Percentiles rank a stretch among this genome's conserved stretches.
These are phyloP conservation scores for Trichechus manatus DNA, from an alignment of 2,113 vertebrate species.

Conservation along the genomic window DNA sequence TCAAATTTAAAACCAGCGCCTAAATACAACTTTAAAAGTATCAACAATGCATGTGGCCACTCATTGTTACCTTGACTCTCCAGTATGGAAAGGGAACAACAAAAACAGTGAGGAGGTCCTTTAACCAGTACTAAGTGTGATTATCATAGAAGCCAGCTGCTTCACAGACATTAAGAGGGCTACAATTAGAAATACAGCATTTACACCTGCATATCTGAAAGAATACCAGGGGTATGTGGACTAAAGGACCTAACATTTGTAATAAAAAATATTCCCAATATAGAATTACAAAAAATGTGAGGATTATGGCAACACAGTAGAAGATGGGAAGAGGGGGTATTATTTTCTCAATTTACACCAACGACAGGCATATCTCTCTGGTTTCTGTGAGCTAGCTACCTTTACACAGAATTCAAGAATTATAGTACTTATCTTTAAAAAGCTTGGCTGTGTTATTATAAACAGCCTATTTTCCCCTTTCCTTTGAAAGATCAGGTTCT, in stretches of 20 bases:
- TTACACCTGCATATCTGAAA: background rate
- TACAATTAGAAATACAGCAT: background rate
- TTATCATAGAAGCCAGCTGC: background rate
- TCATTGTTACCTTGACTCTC: background rate
- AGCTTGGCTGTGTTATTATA: background rate
- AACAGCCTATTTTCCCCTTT: background rate
- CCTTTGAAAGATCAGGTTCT: background rate
- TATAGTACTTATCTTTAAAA: background rate
- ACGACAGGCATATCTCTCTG: background rate
- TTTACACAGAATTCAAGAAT: background rate
- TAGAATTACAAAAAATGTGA: background rate
- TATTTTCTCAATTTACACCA: background rate
- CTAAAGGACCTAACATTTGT: background rate
- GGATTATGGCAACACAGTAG: background rate
- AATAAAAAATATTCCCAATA: background rate
- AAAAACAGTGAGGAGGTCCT: background rate
- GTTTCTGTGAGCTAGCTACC: background rate
- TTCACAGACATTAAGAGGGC: background rate
- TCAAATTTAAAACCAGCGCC: conserved; percentile 7
- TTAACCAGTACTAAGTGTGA: background rate
- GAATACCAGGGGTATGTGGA: background rate
- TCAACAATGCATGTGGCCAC: background rate
- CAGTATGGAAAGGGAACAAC: background rate
- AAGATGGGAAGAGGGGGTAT: background rate
- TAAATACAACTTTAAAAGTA: conserved; percentile 37